A percentile compares a stretch with the other conserved stretches of the same genome.
These are phyloP conservation scores for Scaptomyza reducta DNA, from an alignment of 2,888 invertebrate genomes.

Conservation along the genomic window DNA sequence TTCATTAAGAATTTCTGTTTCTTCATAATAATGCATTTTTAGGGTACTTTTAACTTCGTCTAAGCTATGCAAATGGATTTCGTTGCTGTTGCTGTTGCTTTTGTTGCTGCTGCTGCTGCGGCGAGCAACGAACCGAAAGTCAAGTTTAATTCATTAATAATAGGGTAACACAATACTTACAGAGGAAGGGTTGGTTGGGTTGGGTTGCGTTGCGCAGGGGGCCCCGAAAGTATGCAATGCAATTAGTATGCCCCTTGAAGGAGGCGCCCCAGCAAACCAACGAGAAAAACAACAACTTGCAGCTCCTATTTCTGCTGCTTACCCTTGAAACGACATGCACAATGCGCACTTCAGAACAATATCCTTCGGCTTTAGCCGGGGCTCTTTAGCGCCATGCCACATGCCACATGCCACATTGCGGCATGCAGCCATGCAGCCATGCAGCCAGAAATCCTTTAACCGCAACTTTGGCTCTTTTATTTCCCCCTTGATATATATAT, in stretches of 20 bases:
- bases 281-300: slow-evolving; percentile 58
- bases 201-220: no score
- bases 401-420: slow-evolving; percentile 35
- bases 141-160: slow-evolving; percentile 82
- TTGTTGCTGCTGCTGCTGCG: slow-evolving; percentile 1
- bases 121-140: slow-evolving; percentile 80
- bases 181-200: background rate
- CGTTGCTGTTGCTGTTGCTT: background rate
- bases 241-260: slow-evolving; percentile 68
- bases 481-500: slow-evolving; percentile 25
- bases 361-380: slow-evolving; percentile 50
- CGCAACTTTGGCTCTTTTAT: slow-evolving; percentile 49
- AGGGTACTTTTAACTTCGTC: slow-evolving; percentile 31
- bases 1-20: no score
- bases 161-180: slow-evolving; percentile 43
- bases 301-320: slow-evolving; percentile 49
- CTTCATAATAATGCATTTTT: background rate
- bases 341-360: slow-evolving; percentile 60
- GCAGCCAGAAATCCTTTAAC: slow-evolving; percentile 33
- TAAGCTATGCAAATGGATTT: slow-evolving; percentile 1
- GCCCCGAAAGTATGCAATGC: slow-evolving; percentile 75
- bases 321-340: slow-evolving; percentile 72
- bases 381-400: slow-evolving; percentile 47
- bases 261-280: slow-evolving; percentile 5
- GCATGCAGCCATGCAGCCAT: slow-evolving; percentile 1